These are phyloP conservation scores for Tachycineta bicolor DNA, from an alignment of 2,113 vertebrate genomes.

Conservation along the genomic window DNA sequence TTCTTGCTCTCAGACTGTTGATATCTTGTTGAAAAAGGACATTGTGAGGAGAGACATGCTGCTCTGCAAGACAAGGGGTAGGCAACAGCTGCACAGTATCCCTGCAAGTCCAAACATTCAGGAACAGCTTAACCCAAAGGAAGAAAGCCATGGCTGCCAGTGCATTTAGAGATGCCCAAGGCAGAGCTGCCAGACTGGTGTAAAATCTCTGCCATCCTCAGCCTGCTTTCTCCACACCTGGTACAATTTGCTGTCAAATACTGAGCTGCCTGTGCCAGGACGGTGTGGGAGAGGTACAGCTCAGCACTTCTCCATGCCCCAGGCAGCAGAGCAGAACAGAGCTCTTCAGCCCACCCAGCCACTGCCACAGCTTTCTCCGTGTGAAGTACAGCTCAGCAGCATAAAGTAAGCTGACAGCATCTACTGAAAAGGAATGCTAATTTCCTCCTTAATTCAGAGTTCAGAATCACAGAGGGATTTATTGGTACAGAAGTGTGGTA, in stretches of 20 bases:
- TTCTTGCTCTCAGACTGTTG: background rate
- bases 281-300: background rate
- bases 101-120: background rate
- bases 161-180: background rate
- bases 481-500: background rate
- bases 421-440: background rate
- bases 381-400: background rate
- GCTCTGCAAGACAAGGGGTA: background rate
- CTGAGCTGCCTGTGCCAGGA: background rate
- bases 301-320: background rate
- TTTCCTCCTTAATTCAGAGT: slow-evolving; percentile 5
- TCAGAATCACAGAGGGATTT: slow-evolving; percentile 4
- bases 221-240: background rate
- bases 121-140: background rate
- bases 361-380: background rate
- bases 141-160: background rate
- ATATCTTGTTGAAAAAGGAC: background rate
- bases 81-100: background rate
- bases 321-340: background rate
- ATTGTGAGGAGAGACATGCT: background rate
- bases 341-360: background rate
- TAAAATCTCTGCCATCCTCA: background rate
- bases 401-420: background rate
- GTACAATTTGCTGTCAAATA: background rate
- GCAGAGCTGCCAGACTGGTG: background rate